Conservation (phyloP, 2,113 vertebrate genomes). For the Helogale parvula region DNA sequence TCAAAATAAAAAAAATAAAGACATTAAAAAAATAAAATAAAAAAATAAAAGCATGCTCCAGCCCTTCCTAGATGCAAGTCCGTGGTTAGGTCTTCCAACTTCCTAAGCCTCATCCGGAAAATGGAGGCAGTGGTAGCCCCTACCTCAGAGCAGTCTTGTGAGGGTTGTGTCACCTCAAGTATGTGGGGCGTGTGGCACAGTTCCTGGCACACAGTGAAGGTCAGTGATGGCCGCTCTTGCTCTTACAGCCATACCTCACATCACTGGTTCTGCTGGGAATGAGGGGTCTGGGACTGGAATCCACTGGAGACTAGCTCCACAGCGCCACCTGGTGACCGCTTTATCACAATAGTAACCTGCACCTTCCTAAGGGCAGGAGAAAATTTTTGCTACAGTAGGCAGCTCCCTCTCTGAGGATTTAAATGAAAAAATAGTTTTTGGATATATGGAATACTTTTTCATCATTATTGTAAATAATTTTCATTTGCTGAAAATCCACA, state of each 20-base stretch:
- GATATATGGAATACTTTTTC: background rate
- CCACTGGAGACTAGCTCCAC: background rate
- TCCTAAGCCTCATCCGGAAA: background rate
- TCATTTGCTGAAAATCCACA: background rate
- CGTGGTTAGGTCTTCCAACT: rapidly evolving
- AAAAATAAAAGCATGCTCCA: background rate
- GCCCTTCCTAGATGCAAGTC: background rate
- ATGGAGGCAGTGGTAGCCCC: background rate
- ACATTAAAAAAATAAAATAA: too few species aligned
- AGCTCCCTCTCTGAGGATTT: background rate
- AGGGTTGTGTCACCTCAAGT: background rate
- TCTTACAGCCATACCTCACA: rapidly evolving
- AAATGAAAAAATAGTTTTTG: background rate
- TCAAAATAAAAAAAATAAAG: too few species aligned
- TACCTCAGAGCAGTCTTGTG: background rate
- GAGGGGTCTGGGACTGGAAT: background rate
- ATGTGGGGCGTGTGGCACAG: background rate
- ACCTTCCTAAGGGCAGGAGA: background rate
- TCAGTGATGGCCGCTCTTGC: background rate
- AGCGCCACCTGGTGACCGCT: background rate
- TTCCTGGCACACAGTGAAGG: background rate
- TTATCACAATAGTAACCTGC: background rate
- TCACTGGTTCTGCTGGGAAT: background rate
- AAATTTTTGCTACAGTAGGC: background rate
- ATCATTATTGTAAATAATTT: background rate